These are phyloP conservation scores for Himalopsyche japonica DNA, from an alignment of 2,888 invertebrate genomes.

Conservation along the genomic window DNA sequence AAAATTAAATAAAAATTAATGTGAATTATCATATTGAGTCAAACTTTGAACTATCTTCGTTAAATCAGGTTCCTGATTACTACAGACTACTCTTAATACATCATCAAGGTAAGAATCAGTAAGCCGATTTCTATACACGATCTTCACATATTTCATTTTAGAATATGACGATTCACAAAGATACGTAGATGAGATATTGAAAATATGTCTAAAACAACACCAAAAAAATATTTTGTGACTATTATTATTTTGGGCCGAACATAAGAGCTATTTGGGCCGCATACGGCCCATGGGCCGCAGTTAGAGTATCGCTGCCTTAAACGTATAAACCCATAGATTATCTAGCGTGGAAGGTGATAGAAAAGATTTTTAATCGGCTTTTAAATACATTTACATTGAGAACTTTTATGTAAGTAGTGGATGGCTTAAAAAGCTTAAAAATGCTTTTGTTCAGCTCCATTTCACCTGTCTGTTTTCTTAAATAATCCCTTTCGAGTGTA, in stretches of 20 bases:
- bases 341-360: background rate
- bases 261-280: too few species aligned
- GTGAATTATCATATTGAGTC: too few species aligned
- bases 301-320: too few species aligned
- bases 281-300: too few species aligned
- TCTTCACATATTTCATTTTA: background rate
- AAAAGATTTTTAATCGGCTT: background rate
- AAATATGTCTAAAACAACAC: too few species aligned
- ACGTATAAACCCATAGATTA: too few species aligned
- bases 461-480: background rate
- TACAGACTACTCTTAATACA: background rate
- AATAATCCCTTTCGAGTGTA: background rate
- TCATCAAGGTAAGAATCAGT: slow-evolving; percentile 1
- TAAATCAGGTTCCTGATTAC: too few species aligned
- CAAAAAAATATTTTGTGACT: too few species aligned
- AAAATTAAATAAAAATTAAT: too few species aligned
- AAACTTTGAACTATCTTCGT: too few species aligned
- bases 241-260: too few species aligned
- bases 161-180: background rate
- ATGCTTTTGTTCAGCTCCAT: background rate
- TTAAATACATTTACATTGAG: background rate
- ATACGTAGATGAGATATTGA: too few species aligned
- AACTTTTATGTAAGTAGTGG: background rate
- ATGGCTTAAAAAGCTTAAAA: background rate
- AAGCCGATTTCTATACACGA: background rate